phyloP scores from a whole-genome alignment of 2,888 invertebrate genomes.

The Latrodectus hesperus region DNA sequence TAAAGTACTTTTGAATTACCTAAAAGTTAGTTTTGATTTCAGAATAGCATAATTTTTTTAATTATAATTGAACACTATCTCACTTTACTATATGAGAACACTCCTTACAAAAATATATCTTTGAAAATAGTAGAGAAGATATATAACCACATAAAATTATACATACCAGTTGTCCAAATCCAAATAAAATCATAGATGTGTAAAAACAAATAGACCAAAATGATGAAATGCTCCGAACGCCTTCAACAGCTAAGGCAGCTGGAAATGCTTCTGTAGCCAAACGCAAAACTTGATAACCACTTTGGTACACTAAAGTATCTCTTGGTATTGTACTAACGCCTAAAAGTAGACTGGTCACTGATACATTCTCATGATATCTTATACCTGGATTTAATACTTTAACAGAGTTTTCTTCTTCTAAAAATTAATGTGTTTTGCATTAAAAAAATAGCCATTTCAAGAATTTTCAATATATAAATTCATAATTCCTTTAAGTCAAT shows the following conservation, averaged over 20 bases:
- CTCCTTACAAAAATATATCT: too few species aligned
- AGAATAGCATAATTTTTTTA: too few species aligned
- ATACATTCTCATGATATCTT: conserved; percentile 26
- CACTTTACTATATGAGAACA: too few species aligned
- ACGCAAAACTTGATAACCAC: conserved; percentile 85
- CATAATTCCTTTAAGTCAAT: not conserved
- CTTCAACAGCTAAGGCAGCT: conserved; percentile 85
- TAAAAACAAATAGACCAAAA: conserved; percentile 92
- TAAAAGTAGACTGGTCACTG: conserved; percentile 64
- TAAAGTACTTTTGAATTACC: too few species aligned
- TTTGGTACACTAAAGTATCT: conserved; percentile 49
- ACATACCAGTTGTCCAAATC: conserved; percentile 85
- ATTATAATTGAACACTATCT: too few species aligned
- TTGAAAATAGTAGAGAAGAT: too few species aligned
- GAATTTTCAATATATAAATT: not conserved
- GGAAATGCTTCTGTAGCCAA: conserved; percentile 93
- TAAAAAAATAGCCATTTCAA: not conserved
- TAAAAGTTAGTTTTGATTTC: too few species aligned
- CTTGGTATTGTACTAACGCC: conserved; percentile 65
- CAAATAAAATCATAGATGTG: conserved; percentile 88
- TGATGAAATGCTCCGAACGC: conserved; percentile 85
- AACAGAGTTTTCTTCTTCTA: conserved; percentile 62
- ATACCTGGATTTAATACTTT: conserved; percentile 45
- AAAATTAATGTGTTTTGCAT: not conserved
- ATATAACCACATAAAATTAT: not conserved